These are phyloP conservation scores for Cynoglossus semilaevis DNA, from an alignment of 2,113 vertebrate genomes.

Conservation along the genomic window DNA sequence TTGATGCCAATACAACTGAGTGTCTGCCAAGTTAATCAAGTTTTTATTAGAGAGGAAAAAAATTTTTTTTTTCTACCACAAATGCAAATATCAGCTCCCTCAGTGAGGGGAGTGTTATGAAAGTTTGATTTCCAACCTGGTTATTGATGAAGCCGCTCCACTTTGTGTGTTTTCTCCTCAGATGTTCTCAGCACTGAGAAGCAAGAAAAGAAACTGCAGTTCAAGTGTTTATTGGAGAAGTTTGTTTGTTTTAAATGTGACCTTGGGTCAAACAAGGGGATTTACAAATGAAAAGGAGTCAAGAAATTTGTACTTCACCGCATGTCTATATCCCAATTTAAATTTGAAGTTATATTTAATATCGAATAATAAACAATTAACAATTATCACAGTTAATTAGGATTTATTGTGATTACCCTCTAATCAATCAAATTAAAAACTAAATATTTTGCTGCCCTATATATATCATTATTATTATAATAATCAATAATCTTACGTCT, in stretches of 20 bases:
- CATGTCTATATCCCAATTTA: no score
- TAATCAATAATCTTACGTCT: no score
- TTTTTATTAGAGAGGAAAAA: constrained; percentile 60
- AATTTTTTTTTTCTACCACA: constrained; percentile 56
- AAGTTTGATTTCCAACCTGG: constrained; percentile 48
- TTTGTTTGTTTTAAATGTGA: constrained; percentile 1
- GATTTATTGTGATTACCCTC: no score
- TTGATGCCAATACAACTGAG: constrained; percentile 57
- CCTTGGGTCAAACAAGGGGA: neutral
- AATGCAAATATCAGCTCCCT: constrained; percentile 34
- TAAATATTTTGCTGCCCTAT: constrained; percentile 19
- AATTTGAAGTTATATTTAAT: no score
- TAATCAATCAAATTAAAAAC: no score
- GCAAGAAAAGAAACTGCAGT: constrained; percentile 3
- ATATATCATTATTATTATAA: no score
- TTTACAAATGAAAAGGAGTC: no score
- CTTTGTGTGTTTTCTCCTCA: constrained; percentile 23
- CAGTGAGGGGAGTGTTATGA: constrained; percentile 57
- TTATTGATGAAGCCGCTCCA: constrained; percentile 51
- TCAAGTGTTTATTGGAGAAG: neutral
- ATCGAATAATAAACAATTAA: no score
- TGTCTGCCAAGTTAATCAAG: constrained; percentile 64
- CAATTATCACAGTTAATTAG: no score
- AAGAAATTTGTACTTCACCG: no score
- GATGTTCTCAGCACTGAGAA: constrained; percentile 5